Evolutionary conservation across 2,888 invertebrate genomes (phyloP).

Genomic region (Micropterix aruncella): DNA sequence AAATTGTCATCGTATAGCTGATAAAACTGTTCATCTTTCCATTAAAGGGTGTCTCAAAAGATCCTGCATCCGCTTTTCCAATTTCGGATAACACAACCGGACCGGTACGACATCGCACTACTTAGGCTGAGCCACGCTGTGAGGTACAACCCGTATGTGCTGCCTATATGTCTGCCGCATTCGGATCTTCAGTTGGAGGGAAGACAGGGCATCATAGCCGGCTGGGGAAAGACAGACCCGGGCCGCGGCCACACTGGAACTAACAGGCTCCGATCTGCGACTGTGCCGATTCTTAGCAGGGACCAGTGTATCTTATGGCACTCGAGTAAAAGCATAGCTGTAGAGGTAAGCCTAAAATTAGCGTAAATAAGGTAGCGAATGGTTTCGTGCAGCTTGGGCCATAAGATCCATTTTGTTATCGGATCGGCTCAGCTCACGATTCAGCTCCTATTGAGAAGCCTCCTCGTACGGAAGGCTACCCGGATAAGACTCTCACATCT

Average conservation of each 20-base stretch:
- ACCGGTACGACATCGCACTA: conserved; percentile 66
- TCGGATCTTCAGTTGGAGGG: conserved; percentile 21
- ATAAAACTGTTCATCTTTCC: no score
- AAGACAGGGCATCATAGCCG: conserved; percentile 47
- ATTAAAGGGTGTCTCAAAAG: conserved; percentile 48
- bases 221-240: conserved; percentile 73
- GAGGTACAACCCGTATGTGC: conserved; percentile 48
- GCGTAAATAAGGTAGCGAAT: no score
- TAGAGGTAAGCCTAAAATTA: conserved; percentile 28
- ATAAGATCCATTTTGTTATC: no score
- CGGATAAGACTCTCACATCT: no score
- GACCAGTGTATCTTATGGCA: conserved; percentile 72
- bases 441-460: no score
- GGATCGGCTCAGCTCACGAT: no score
- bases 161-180: conserved; percentile 67
- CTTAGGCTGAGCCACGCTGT: conserved; percentile 57
- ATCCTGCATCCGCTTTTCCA: conserved; percentile 70
- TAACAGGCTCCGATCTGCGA: conserved; percentile 64
- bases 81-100: conserved; percentile 71
- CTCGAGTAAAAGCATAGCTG: conserved; percentile 61
- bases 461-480: no score
- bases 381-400: no score
- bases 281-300: conserved; percentile 64
- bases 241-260: conserved; percentile 64
- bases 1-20: no score